Evolutionary conservation across 64 coral and sea anemone species (phyloP).

Genomic region (Montipora efflorescens): DNA sequence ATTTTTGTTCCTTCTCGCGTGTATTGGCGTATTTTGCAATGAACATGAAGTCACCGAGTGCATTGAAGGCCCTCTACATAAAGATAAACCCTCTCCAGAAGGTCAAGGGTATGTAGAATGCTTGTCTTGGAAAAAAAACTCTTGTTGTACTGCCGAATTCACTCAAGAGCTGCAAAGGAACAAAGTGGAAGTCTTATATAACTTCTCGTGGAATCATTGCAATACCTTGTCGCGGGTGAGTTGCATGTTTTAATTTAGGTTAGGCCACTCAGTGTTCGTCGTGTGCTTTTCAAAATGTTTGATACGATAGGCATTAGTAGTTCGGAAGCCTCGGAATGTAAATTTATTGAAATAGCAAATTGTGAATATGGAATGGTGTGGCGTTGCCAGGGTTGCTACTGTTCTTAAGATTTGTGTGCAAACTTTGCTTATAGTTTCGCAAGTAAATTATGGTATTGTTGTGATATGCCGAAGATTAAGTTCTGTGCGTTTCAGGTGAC

Average conservation of each 20-base stretch:
- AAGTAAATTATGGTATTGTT: no score
- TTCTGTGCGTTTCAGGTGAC: no score
- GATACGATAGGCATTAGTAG: no score
- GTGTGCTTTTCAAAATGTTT: no score
- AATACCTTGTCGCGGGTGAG: slow-evolving; percentile 55
- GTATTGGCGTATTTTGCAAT: background rate
- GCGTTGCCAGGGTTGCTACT: no score
- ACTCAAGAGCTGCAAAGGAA: slow-evolving; percentile 59
- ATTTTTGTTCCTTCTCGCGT: background rate
- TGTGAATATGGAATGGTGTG: no score
- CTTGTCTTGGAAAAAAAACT: slow-evolving; percentile 68
- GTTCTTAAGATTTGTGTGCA: no score
- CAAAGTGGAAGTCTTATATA: slow-evolving; percentile 58
- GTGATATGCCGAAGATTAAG: no score
- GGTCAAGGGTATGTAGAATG: slow-evolving; percentile 72
- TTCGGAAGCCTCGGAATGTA: no score
- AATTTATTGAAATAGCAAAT: no score
- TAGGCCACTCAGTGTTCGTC: no score
- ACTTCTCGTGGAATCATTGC: slow-evolving; percentile 85
- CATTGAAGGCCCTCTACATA: slow-evolving; percentile 65
- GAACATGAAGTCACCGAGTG: slow-evolving; percentile 40
- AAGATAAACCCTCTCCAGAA: slow-evolving; percentile 65
- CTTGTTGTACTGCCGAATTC: slow-evolving; percentile 85
- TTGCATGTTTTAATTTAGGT: background rate
- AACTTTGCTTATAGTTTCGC: no score